Evolutionary conservation across 2,888 invertebrate genomes (phyloP).

Genomic region (Brenthis ino): DNA sequence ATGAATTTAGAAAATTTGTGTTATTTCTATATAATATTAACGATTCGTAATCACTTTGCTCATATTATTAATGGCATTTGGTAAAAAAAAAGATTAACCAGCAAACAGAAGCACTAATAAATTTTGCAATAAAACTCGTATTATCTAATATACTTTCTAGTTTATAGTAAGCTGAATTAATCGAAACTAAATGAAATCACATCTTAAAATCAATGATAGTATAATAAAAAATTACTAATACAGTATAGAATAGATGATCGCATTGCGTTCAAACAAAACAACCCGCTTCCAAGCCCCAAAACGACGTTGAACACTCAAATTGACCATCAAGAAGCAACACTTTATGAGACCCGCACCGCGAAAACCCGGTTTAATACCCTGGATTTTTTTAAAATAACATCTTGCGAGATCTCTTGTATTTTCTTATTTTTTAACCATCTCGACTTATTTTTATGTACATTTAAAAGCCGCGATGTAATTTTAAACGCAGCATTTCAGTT

Average conservation of each 20-base stretch:
- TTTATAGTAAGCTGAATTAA: no score
- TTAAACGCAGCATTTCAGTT: constrained; percentile 23
- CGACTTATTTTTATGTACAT: constrained; percentile 34
- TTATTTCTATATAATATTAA: no score
- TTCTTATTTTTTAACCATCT: constrained; percentile 19
- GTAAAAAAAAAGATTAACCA: no score
- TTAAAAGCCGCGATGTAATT: constrained; percentile 30
- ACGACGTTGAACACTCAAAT: constrained; percentile 68
- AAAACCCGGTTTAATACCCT: constrained; percentile 73
- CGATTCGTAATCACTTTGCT: no score
- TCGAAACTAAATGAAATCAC: no score
- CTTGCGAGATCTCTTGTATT: constrained; percentile 32
- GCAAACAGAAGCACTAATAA: no score
- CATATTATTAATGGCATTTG: no score
- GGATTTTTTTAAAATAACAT: constrained; percentile 59
- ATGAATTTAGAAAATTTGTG: no score
- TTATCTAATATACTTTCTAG: no score
- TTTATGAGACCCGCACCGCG: constrained; percentile 73
- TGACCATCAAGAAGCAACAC: constrained; percentile 74
- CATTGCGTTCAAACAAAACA: background rate
- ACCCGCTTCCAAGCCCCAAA: constrained; percentile 43
- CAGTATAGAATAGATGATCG: constrained; percentile 5
- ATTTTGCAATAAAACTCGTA: no score
- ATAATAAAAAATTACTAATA: background rate
- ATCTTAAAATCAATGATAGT: background rate